A percentile compares a stretch with the other conserved stretches of the same genome.
These are phyloP conservation scores for Vimba vimba DNA, from an alignment of 2,113 vertebrate species.

Conservation along the genomic window DNA sequence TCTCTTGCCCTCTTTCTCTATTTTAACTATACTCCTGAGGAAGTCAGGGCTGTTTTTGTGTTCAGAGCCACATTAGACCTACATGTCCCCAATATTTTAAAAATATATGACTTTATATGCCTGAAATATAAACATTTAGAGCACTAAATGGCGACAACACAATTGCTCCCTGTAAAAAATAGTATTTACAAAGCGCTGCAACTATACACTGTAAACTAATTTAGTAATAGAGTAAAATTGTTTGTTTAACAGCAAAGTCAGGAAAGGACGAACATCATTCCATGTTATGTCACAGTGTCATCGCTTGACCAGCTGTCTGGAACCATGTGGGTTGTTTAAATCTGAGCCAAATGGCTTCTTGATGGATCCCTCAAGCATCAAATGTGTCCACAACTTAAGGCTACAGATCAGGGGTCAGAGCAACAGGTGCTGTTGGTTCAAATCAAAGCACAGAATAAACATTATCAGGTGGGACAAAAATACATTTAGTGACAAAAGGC, in stretches of 20 bases:
- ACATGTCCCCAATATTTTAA: not conserved
- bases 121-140: not conserved
- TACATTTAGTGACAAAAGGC: not conserved
- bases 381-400: not conserved
- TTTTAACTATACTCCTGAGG: conserved; percentile 20
- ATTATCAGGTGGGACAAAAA: conserved; percentile 20
- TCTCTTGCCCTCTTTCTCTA: conserved; percentile 33
- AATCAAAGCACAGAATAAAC: conserved; percentile 18
- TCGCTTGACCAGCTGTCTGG: not conserved
- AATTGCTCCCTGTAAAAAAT: not conserved
- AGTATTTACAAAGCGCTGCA: not conserved
- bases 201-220: not conserved
- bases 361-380: not conserved
- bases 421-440: conserved; percentile 49
- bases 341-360: not conserved
- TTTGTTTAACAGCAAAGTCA: not conserved
- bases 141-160: not conserved
- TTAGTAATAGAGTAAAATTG: conserved; percentile 11
- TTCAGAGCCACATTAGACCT: not conserved
- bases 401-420: conserved; percentile 63
- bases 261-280: not conserved
- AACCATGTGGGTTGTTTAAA: conserved; percentile 1
- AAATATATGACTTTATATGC: not conserved
- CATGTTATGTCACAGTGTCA: not conserved
- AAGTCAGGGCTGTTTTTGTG: conserved; percentile 40